These are phyloP conservation scores for Synchiropus splendidus DNA, from an alignment of 2,113 vertebrate genomes.

Conservation along the genomic window DNA sequence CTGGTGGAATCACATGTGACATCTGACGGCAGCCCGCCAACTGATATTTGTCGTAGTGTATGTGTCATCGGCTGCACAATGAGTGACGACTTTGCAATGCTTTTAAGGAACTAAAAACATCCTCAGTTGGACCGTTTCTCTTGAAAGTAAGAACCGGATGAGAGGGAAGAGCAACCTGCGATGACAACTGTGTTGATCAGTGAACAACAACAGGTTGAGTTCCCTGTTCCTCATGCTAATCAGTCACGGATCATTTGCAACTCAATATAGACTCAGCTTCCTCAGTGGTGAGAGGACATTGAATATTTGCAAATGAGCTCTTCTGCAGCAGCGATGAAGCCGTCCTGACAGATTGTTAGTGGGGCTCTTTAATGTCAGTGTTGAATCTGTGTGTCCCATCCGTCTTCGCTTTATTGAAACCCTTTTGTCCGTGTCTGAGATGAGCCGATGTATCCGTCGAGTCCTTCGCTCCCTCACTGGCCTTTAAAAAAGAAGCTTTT, in stretches of 20 bases:
- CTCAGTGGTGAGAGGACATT: conserved; percentile 41
- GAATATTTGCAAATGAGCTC: conserved; percentile 55
- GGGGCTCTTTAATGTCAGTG: no score
- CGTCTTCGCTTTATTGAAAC: no score
- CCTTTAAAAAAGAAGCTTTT: no score
- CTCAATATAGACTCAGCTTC: conserved; percentile 40
- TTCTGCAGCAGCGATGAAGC: conserved; percentile 14
- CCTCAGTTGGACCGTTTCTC: not conserved
- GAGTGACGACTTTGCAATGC: not conserved
- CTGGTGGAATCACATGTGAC: conserved; percentile 10
- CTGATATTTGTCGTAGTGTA: conserved; percentile 5
- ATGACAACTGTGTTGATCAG: conserved; percentile 11
- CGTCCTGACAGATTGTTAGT: not conserved
- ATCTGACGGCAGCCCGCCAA: not conserved
- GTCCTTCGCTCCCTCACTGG: no score
- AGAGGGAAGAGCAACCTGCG: conserved; percentile 14
- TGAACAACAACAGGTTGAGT: conserved; percentile 15
- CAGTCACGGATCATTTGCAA: conserved; percentile 46
- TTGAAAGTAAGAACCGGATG: conserved; percentile 13
- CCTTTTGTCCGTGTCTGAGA: no score
- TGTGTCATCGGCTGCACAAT: not conserved
- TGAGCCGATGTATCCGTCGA: no score
- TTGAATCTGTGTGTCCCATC: no score
- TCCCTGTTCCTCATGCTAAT: conserved; percentile 40
- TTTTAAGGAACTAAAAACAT: not conserved